Evolutionary conservation across 2,113 vertebrate genomes (phyloP), one percentile per base, ranked within the genome.

Genomic region (Gallinago media): DNA sequence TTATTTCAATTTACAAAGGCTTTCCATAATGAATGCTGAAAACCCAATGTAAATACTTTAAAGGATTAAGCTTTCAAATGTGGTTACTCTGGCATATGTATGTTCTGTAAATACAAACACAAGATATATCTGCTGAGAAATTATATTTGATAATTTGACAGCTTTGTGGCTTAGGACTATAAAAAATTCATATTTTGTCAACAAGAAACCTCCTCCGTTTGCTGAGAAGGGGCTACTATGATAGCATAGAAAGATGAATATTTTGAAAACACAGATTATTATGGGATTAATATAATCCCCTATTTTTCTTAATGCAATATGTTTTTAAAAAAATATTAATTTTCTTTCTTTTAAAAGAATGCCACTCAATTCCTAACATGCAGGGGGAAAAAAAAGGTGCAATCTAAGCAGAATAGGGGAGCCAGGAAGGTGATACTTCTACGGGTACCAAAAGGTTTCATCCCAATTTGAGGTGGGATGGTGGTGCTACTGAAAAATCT

Each of bases 111-210:
- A 97, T 89, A 97, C 95, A 96, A 98, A 97, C 92, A 97, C 86
- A 97, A 95, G 94, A 95, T 74, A 72, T 89, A 96, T 97, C 96
- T 97, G 94, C 95, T 96, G 79, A 98, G 96, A 94, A 97, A 96
- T 94, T 97, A 67, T 65, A 92, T 97, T 98, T 96, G 95, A 97
- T 96, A 97, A 97, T 97, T 96, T 97, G 91, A 96, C 94, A 97
- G 95, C 7, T n/a, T 88, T 90, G 65, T 96, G 95, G 87, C 79
- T 95, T 96, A 94, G 87, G 11, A 91, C 54, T 88, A 97, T 98
- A 95, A 98, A 98, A 97, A 95, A 97, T 96, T 98, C 78, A 95
- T 98, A 93, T 90, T 97, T 96, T 98, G 96, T 98, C 97, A 97
- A 97, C 97, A 98, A 97, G 94, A 89, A 97, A 96, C 76, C 92